phyloP scores from a whole-genome alignment of 2,888 invertebrate genomes.

The Himalopsyche anomala region DNA sequence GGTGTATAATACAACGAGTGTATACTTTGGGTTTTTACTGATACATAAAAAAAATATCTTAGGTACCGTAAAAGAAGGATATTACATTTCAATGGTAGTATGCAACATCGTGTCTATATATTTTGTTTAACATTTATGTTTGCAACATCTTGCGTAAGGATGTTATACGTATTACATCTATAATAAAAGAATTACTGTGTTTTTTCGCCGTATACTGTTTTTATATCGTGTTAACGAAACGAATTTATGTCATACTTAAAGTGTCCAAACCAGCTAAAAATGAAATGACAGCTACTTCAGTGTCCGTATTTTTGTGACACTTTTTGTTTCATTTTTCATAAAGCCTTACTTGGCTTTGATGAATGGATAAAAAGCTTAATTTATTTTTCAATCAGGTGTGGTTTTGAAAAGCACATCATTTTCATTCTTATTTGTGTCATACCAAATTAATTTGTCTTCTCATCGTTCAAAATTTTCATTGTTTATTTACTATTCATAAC shows the following conservation, averaged over 20 bases:
- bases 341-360: neutral
- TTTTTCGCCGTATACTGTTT: conserved; percentile 3
- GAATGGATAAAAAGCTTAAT: neutral
- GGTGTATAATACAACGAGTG: neutral
- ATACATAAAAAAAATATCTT: neutral
- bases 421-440: no score
- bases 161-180: conserved; percentile 1
- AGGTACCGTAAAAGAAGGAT: neutral
- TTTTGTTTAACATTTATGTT: neutral
- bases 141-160: neutral
- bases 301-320: conserved; percentile 2
- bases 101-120: neutral
- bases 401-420: neutral
- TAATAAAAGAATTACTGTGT: conserved; percentile 27
- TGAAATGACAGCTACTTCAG: neutral
- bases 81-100: neutral
- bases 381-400: neutral
- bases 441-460: no score
- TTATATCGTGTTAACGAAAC: conserved; percentile 32
- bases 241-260: conserved; percentile 42
- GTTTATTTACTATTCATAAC: no score
- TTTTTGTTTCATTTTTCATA: neutral
- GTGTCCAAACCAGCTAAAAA: conserved; percentile 37
- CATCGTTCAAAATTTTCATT: no score
- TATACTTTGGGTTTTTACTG: neutral